These are phyloP conservation scores for Ochlodes sylvanus DNA, from an alignment of 2,888 invertebrate genomes.

Conservation along the genomic window DNA sequence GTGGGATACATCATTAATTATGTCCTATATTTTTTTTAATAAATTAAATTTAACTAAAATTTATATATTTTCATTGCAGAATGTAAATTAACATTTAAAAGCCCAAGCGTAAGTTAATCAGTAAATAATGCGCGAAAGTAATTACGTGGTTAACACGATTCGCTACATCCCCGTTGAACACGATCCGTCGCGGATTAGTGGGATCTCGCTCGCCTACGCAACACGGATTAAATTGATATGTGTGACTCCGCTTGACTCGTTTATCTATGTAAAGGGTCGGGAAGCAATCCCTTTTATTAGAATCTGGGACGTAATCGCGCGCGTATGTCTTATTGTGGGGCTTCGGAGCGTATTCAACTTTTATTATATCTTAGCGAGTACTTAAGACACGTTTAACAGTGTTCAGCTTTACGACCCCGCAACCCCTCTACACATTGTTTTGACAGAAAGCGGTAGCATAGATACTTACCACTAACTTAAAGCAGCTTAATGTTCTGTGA, in stretches of 20 bases:
- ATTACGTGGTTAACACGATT: conserved; percentile 78
- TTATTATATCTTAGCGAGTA: conserved; percentile 64
- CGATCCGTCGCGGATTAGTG: conserved; percentile 73
- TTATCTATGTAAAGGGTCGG: conserved; percentile 78
- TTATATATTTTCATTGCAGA: too few relatives aligned
- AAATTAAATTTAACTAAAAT: too few relatives aligned
- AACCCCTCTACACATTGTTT: conserved; percentile 25
- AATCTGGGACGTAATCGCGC: conserved; percentile 72
- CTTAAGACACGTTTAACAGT: conserved; percentile 57
- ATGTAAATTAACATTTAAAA: background rate
- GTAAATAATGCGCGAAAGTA: conserved; percentile 56
- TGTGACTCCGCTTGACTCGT: conserved; percentile 73
- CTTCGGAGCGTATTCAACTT: conserved; percentile 62
- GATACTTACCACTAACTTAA: background rate
- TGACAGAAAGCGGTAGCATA: conserved; percentile 9
- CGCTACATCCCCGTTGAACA: conserved; percentile 66
- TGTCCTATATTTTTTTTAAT: too few relatives aligned
- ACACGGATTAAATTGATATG: conserved; percentile 80
- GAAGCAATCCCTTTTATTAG: conserved; percentile 77
- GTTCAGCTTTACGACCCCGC: conserved; percentile 33
- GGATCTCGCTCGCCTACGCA: conserved; percentile 70
- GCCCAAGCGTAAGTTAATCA: conserved; percentile 40
- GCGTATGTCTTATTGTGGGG: conserved; percentile 72
- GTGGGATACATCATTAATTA: background rate
- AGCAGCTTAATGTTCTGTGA: conserved; percentile 10